phyloP scores from a whole-genome alignment of 2,888 invertebrate species.

The Helobdella robusta region DNA sequence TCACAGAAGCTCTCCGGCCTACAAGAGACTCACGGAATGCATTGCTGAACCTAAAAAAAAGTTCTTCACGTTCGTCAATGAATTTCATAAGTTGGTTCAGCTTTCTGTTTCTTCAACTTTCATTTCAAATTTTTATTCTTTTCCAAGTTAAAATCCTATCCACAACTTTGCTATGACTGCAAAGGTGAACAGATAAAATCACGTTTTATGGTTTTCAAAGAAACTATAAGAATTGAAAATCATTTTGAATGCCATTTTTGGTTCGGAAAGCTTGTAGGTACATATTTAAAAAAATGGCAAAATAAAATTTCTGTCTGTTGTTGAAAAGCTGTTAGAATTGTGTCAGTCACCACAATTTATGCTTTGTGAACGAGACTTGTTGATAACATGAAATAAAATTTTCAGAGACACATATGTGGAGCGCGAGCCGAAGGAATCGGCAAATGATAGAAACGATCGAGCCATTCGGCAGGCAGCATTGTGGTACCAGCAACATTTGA shows the following conservation, averaged over 20 bases:
- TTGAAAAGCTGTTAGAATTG: too few relatives aligned
- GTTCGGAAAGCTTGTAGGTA: too few relatives aligned
- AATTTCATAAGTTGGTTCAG: constrained; percentile 86
- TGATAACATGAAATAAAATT: background rate
- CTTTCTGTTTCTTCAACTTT: too few relatives aligned
- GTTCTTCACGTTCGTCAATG: constrained; percentile 89
- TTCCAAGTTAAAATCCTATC: too few relatives aligned
- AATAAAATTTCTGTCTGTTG: too few relatives aligned
- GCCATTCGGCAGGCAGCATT: constrained; percentile 70
- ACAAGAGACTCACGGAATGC: constrained; percentile 74
- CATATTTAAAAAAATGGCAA: too few relatives aligned
- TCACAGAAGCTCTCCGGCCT: constrained; percentile 75
- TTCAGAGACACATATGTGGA: constrained; percentile 76
- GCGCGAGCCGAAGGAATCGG: constrained; percentile 67
- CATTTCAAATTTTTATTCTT: too few relatives aligned
- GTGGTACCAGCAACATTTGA: constrained; percentile 70
- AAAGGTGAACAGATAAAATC: background rate
- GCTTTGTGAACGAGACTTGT: background rate
- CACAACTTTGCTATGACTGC: constrained; percentile 4
- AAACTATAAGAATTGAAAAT: background rate
- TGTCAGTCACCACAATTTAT: too few relatives aligned
- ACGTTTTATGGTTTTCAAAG: background rate
- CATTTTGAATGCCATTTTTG: too few relatives aligned
- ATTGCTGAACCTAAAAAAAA: constrained; percentile 67
- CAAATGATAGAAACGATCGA: constrained; percentile 82